Base-by-base conservation (phyloP, 2,888 invertebrate genomes). In the Hemistola chrysoprasaria region DNA sequence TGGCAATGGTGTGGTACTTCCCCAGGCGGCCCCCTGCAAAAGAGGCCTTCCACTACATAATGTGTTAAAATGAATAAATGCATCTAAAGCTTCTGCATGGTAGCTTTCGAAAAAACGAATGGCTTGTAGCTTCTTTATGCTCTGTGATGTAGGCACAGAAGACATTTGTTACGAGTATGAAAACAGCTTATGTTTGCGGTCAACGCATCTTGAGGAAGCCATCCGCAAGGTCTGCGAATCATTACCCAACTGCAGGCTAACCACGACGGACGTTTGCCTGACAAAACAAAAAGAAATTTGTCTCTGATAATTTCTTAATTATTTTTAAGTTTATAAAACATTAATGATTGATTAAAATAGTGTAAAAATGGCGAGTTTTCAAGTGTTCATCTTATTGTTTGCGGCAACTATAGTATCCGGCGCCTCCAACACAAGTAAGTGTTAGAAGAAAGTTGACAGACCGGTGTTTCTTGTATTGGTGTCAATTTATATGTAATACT, bases 351-450 rank as follows among this genome's bases (percentile, higher is more conserved):
- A 34, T 30, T 40, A 46, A 43, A 16, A 22, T 31, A 7, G 34
- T 37, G 34, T 2, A 27, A 76, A 61, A 53, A 87, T 87, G 86
- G 71, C 77, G 52, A 62, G 50, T 48, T 62, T 65, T 40, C 60
- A 69, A 71, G 72, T 78, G 72, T 59, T 78, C 47, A 49, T 81
- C 48, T 53, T 80, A 37, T 50, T 80, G 47, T 70, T 84, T 39
- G 69, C 73, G 32, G 74, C 74, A 25, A 66, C 72, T 41, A 52
- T 78, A 42, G 70, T 78, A 22, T 67, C 78, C 47, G 71, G 76
- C 46, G 65, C 80, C 9, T 77, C 84, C 11, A 72, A 79, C 48
- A 69, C 83, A 73, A 79, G 87, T 87, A 78, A 88, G 87, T 86
- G 63, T 47, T 59, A 51, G 62, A 82, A 74, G 79, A 82, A 83